phyloP scores from a whole-genome alignment of 2,113 vertebrate species.

The Engystomops pustulosus region DNA sequence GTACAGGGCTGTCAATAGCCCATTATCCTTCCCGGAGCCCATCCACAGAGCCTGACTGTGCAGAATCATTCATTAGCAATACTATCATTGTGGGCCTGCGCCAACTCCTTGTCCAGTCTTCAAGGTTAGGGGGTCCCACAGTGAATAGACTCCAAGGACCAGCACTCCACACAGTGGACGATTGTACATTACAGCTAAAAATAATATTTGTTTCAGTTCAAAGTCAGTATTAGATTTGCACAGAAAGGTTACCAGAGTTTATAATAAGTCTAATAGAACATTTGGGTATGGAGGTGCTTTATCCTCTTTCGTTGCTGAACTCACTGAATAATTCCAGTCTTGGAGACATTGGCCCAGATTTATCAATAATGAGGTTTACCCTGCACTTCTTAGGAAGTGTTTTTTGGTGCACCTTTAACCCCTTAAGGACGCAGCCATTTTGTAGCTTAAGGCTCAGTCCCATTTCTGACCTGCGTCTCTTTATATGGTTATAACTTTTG shows the following conservation, averaged over 20 bases:
- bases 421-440: no score
- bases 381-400: no score
- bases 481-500: no score
- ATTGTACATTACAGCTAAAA: background rate
- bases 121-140: background rate
- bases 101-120: background rate
- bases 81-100: conserved; percentile 33
- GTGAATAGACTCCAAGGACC: conserved; percentile 15
- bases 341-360: no score
- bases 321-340: background rate
- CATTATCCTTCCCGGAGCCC: background rate
- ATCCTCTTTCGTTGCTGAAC: background rate
- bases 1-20: conserved; percentile 31
- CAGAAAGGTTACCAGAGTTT: no score
- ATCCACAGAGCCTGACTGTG: conserved; percentile 37
- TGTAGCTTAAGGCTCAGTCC: no score
- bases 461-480: no score
- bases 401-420: no score
- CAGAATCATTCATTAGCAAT: conserved; percentile 41
- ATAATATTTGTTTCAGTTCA: background rate
- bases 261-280: background rate
- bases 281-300: background rate
- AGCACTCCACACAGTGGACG: background rate
- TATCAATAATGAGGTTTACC: no score
- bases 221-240: background rate